Evolutionary conservation across 1,140 invertebrate genomes (phyloP), one percentile per base, ranked within the genome.

Genomic region (Diabrotica virgifera): DNA sequence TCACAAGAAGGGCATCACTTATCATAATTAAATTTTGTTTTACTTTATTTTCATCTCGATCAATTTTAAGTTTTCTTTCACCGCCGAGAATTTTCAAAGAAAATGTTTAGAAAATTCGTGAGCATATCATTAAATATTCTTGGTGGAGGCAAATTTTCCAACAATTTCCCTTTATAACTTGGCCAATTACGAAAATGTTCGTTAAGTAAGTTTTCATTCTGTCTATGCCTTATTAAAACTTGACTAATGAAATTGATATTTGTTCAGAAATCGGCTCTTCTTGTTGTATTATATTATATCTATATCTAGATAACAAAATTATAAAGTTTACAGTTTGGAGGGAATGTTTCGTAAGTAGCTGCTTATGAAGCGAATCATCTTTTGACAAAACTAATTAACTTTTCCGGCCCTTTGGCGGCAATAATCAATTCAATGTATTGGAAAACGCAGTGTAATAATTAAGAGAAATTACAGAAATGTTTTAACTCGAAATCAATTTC

Each of bases 171-270:
- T 46, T 46, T 46, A n/a, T 46, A 46, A 46, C 40, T 46, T 46
- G 8, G n/a, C 40, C 40, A 46, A 46, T 46, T 46, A 46, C n/a
- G 40, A 46, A 46, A 46, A 46, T 46, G 8, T 46, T 46, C 40
- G 40, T n/a, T n/a, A 46, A 46, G 40, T 46, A 10, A 46, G n/a
- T 46, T 46, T 46, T 46, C 40, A n/a, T n/a, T 46, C 8, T 46
- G n/a, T 46, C 40, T 46, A 46, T n/a, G 40, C 8, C 40, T 46
- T 46, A 46, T 46, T 46, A 46, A 46, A 46, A 46, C 40, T 46
- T 46, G 40, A 46, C 40, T 46, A 46, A 46, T 46, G 8, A 46
- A 46, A 46, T 46, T 46, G 40, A 46, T 46, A 46, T 46, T 46
- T 46, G n/a, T 5, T 46, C 8, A 46, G 40, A 46, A 46, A 46